Percentiles rank a stretch among this genome's conserved stretches.
These are phyloP conservation scores for Phylloscopus collybita DNA, from an alignment of 2,797 vertebrate genomes.

Conservation along the genomic window DNA sequence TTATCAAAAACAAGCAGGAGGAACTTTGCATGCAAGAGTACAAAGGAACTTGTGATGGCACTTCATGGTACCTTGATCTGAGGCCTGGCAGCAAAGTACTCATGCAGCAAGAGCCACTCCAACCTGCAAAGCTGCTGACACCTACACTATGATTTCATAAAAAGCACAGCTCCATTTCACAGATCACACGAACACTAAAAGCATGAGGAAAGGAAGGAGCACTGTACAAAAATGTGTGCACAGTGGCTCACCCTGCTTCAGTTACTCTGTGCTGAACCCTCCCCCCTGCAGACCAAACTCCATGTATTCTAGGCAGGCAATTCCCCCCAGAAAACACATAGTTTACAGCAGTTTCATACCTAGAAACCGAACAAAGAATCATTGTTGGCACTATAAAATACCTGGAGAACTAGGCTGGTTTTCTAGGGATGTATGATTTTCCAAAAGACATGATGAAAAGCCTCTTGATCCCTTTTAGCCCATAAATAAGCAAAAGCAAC, in stretches of 20 bases:
- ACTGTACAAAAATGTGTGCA: background rate
- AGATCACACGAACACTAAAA: background rate
- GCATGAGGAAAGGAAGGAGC: background rate
- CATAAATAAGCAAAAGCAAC: background rate
- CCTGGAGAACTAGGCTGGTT: background rate
- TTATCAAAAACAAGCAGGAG: background rate
- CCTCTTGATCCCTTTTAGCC: background rate
- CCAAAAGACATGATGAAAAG: background rate
- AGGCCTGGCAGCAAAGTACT: background rate
- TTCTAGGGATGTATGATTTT: background rate
- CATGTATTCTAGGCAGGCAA: background rate
- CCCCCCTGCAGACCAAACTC: background rate
- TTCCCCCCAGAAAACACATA: background rate
- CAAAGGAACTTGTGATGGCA: background rate
- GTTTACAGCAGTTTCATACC: background rate
- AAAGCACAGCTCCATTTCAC: background rate
- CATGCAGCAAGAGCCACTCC: background rate
- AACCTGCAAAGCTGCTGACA: background rate
- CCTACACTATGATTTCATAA: accelerated
- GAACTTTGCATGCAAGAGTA: background rate
- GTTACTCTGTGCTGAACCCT: background rate
- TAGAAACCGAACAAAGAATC: background rate
- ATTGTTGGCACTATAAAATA: background rate
- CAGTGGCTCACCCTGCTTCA: background rate
- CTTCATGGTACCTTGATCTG: background rate